A percentile compares a stretch with the other conserved stretches of the same genome.
Evolutionary conservation across 2,888 invertebrate genomes (phyloP).

Genomic region (Thera obeliscata): DNA sequence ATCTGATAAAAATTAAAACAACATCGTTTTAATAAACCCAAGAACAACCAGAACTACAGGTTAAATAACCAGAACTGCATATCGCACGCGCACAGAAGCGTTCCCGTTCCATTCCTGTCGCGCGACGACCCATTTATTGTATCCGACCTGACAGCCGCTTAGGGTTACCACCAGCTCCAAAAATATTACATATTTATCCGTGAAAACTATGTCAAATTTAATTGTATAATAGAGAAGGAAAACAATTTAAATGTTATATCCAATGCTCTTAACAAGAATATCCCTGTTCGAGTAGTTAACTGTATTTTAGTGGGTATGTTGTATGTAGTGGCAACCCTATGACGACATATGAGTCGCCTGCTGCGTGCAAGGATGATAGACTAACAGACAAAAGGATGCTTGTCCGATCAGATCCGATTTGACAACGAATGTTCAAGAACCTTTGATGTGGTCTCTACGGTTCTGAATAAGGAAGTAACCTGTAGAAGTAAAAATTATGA

Average conservation of each 20-base stretch:
- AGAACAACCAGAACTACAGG: conserved; percentile 15
- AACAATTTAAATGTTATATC: not conserved
- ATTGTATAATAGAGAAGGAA: not conserved
- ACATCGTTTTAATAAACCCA: conserved; percentile 25
- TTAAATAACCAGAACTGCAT: conserved; percentile 26
- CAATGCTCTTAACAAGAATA: not conserved
- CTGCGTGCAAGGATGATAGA: conserved; percentile 30
- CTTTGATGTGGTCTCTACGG: conserved; percentile 24
- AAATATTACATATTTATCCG: not conserved
- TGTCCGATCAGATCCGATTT: conserved; percentile 31
- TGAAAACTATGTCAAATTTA: not conserved
- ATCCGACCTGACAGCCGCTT: conserved; percentile 52
- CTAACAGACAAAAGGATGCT: conserved; percentile 25
- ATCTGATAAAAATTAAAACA: conserved; percentile 21
- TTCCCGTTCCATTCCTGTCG: conserved; percentile 56
- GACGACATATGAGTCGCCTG: conserved; percentile 19
- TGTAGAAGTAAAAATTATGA: conserved; percentile 1
- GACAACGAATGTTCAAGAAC: conserved; percentile 26
- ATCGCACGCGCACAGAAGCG: conserved; percentile 55
- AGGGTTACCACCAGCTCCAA: conserved; percentile 27
- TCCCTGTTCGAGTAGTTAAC: not conserved
- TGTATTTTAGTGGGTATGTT: not conserved
- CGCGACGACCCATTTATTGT: conserved; percentile 58
- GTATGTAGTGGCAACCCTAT: conserved; percentile 21
- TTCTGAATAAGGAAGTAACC: conserved; percentile 14